Conservation (phyloP, 2,797 vertebrate species). For the Diplodus sargus region DNA sequence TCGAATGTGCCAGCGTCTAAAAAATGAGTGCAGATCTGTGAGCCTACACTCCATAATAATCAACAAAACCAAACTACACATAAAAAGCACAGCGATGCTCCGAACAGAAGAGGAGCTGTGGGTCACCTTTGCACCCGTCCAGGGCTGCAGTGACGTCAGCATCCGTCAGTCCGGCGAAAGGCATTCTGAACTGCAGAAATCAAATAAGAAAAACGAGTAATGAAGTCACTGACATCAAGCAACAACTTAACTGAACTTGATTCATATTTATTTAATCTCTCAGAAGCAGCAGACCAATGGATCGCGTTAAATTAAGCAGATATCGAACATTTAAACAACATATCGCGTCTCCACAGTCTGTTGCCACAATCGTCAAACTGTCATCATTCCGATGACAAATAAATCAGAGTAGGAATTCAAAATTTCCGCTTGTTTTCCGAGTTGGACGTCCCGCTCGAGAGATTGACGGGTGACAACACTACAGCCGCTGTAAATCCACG, state of each 20-base stretch:
- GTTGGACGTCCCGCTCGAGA: neutral
- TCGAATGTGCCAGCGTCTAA: conserved; percentile 87
- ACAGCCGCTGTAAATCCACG: conserved; percentile 62
- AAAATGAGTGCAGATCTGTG: conserved; percentile 38
- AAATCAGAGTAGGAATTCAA: neutral
- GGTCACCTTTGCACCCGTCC: conserved; percentile 87
- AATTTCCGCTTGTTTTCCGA: conserved; percentile 35
- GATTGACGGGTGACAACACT: conserved; percentile 8
- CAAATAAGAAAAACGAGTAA: conserved; percentile 3
- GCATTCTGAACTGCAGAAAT: conserved; percentile 82
- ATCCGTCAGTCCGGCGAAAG: conserved; percentile 83
- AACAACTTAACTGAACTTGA: too few relatives aligned
- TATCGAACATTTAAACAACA: neutral
- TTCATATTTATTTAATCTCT: neutral
- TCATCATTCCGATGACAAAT: conserved; percentile 8
- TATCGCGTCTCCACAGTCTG: neutral
- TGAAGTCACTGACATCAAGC: too few relatives aligned
- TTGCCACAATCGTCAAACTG: neutral
- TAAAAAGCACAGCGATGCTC: neutral
- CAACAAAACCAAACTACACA: too few relatives aligned
- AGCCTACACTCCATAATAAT: neutral
- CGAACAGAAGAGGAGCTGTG: neutral
- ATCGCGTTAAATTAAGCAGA: neutral
- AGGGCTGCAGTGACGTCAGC: conserved; percentile 87
- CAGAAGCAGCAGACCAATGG: neutral